A percentile compares a stretch with the other conserved stretches of the same genome.
Conservation (phyloP, 2,797 vertebrate species). For the Etheostoma nigrum region DNA sequence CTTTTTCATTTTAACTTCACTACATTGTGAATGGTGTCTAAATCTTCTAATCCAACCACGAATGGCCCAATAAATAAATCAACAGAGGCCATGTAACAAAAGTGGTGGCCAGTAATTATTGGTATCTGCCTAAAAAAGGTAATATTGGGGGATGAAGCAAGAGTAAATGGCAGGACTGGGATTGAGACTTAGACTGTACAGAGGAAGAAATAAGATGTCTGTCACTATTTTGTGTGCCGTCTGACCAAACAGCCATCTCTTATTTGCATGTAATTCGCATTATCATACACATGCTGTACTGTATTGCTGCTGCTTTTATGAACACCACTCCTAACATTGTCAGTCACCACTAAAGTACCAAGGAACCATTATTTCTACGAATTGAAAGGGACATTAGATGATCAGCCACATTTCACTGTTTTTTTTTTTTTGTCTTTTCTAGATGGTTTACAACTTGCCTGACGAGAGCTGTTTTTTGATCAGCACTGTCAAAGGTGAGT, state of each 20-base stretch:
- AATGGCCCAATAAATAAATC: background rate
- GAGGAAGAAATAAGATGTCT: background rate
- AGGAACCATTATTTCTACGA: background rate
- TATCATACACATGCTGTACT: background rate
- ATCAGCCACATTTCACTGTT: background rate
- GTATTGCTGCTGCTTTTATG: background rate
- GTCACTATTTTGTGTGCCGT: background rate
- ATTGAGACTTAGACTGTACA: background rate
- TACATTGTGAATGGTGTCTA: background rate
- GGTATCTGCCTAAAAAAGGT: background rate
- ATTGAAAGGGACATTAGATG: background rate
- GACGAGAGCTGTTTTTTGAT: slow-evolving; percentile 96
- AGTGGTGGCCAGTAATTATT: background rate
- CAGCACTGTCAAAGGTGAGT: slow-evolving; percentile 92
- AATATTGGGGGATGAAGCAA: background rate
- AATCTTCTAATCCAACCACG: background rate
- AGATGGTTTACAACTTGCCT: slow-evolving; percentile 97
- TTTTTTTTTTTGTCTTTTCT: slow-evolving; percentile 19
- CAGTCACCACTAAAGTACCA: background rate
- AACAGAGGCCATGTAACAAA: background rate
- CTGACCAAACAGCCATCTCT: slow-evolving; percentile 9
- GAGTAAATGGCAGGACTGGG: background rate
- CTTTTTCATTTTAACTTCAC: background rate
- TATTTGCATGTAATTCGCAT: slow-evolving; percentile 61
- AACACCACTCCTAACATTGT: background rate